Percentiles rank a stretch among this genome's conserved stretches.
phyloP scores from a whole-genome alignment of 2,797 vertebrate species.

The Rhinophrynus dorsalis region DNA sequence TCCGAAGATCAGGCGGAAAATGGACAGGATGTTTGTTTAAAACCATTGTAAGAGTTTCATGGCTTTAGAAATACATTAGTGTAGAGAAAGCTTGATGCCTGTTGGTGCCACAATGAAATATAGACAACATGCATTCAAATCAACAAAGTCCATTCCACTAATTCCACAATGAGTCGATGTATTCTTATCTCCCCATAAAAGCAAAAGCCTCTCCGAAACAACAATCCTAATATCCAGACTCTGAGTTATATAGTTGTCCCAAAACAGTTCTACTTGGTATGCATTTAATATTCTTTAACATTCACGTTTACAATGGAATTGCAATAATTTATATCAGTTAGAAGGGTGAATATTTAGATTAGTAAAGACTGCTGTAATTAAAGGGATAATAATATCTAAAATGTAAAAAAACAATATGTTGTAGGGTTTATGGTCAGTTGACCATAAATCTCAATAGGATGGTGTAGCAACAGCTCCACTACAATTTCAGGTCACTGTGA shows the following conservation, averaged over 20 bases:
- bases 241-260: background rate
- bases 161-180: too few species aligned
- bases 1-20: constrained; percentile 39
- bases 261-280: constrained; percentile 2
- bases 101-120: constrained; percentile 14
- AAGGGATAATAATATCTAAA: too few species aligned
- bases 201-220: background rate
- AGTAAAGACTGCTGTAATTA: too few species aligned
- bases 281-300: constrained; percentile 7
- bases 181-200: constrained; percentile 7
- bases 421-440: too few species aligned
- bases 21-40: constrained; percentile 46
- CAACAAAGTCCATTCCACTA: background rate
- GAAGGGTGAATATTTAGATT: too few species aligned
- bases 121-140: background rate
- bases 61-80: constrained; percentile 27
- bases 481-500: too few species aligned
- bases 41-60: constrained; percentile 28
- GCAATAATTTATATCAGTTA: too few species aligned
- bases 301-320: background rate
- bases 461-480: too few species aligned
- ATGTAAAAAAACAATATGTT: too few species aligned
- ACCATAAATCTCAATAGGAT: too few species aligned
- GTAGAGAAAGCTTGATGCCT: constrained; percentile 18
- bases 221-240: background rate